Evolutionary conservation across 2,888 invertebrate species (phyloP).

Genomic region (Drosophila melanosoma): DNA sequence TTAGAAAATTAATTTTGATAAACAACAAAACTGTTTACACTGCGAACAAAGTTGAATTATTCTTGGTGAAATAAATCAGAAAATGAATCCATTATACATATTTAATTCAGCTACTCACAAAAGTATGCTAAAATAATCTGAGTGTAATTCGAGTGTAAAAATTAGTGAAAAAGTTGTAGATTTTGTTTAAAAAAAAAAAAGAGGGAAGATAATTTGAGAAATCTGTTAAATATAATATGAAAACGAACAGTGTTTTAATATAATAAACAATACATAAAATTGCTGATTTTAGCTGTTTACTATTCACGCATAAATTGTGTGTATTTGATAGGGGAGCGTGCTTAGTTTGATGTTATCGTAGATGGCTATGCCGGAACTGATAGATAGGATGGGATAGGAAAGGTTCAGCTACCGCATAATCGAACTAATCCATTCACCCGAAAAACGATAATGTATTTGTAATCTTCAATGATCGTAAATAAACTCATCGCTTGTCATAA

Average conservation of each 20-base stretch:
- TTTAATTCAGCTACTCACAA: background rate
- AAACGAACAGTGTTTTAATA: background rate
- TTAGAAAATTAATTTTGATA: background rate
- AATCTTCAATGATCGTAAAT: slow-evolving; percentile 70
- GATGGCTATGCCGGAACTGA: slow-evolving; percentile 38
- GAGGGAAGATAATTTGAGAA: background rate
- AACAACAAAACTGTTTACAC: background rate
- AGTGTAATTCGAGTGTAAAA: background rate
- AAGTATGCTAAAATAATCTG: background rate
- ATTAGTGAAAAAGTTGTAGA: background rate
- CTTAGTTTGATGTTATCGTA: slow-evolving; percentile 19
- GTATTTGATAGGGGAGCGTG: background rate
- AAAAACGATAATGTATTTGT: slow-evolving; percentile 53
- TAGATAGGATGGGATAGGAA: slow-evolving; percentile 25
- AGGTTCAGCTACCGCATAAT: slow-evolving; percentile 51
- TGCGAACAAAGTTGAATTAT: background rate
- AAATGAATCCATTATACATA: background rate
- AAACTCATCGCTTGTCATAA: slow-evolving; percentile 76
- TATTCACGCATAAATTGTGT: background rate
- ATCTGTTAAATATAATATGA: background rate
- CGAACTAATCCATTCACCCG: slow-evolving; percentile 34
- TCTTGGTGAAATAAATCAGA: background rate
- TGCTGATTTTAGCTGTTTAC: background rate
- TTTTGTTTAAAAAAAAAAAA: background rate
- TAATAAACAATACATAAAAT: background rate